Percentiles rank a stretch among this genome's conserved stretches.
These are phyloP conservation scores for Quadroppia sp. DNA, from an alignment of 2,888 invertebrate genomes.

Conservation along the genomic window DNA sequence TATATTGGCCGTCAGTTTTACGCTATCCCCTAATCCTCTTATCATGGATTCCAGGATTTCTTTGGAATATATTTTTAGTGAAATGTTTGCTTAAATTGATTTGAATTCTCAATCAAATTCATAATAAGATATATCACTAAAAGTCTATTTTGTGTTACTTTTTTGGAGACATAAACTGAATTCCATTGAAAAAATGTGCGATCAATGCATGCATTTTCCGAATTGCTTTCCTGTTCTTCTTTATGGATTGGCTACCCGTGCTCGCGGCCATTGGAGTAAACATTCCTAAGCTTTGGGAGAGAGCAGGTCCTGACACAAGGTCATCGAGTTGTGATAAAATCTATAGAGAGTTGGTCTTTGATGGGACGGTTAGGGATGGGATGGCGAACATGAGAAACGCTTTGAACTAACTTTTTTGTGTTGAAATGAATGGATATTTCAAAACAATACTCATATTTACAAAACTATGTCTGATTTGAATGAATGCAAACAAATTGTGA, in stretches of 20 bases:
- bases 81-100: too few relatives aligned
- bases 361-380: conserved; percentile 3
- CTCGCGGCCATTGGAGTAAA: conserved; percentile 14
- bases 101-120: conserved; percentile 13
- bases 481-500: too few relatives aligned
- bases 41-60: background rate
- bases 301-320: background rate
- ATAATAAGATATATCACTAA: background rate
- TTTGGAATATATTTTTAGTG: too few relatives aligned
- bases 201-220: conserved; percentile 10
- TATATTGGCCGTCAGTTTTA: background rate
- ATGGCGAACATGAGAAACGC: background rate
- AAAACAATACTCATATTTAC: too few relatives aligned
- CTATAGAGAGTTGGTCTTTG: conserved; percentile 6
- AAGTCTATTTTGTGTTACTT: background rate
- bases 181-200: conserved; percentile 25
- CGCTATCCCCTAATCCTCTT: conserved; percentile 7
- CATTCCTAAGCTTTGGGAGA: background rate
- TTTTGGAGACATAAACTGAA: conserved; percentile 5
- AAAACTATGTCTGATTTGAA: too few relatives aligned
- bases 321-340: conserved; percentile 26
- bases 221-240: conserved; percentile 17
- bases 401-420: too few relatives aligned
- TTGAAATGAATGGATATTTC: too few relatives aligned
- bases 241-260: background rate